Evolutionary conservation across 1,140 invertebrate species (phyloP).

Genomic region (Orchestia grillus): DNA sequence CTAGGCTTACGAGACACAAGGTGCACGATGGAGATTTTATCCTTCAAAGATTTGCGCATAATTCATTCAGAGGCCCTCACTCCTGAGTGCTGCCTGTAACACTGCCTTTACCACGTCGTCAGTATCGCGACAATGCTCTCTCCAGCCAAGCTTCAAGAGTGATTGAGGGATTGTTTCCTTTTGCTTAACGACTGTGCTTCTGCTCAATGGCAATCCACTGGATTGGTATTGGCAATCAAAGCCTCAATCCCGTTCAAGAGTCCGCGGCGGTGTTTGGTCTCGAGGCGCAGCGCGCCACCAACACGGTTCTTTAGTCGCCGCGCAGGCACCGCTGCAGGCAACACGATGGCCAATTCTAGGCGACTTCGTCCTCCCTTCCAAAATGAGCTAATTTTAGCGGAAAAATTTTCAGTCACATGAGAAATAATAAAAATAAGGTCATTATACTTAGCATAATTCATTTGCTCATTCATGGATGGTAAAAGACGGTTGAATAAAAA

Average conservation of each 20-base stretch:
- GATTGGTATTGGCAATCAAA: conserved; percentile 46
- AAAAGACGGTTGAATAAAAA: too few species aligned
- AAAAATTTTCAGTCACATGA: too few species aligned
- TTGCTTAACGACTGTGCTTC: conserved; percentile 18
- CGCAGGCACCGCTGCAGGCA: too few species aligned
- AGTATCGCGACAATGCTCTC: neutral
- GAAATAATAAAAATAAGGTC: too few species aligned
- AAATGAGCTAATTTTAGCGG: neutral
- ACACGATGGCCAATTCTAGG: neutral
- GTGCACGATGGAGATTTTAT: neutral
- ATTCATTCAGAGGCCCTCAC: neutral
- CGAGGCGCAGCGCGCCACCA: neutral
- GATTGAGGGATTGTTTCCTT: conserved; percentile 45
- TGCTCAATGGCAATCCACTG: conserved; percentile 45
- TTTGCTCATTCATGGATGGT: too few species aligned
- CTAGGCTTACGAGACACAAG: neutral
- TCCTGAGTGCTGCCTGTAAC: neutral
- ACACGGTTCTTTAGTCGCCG: neutral
- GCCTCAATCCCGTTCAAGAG: conserved; percentile 24
- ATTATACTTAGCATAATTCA: too few species aligned
- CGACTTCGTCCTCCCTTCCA: neutral
- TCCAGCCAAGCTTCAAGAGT: conserved; percentile 3
- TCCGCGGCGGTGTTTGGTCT: neutral
- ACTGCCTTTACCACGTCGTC: neutral
- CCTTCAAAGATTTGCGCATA: neutral